phyloP scores from a whole-genome alignment of 2,113 vertebrate genomes.

The Limnothrissa miodon region DNA sequence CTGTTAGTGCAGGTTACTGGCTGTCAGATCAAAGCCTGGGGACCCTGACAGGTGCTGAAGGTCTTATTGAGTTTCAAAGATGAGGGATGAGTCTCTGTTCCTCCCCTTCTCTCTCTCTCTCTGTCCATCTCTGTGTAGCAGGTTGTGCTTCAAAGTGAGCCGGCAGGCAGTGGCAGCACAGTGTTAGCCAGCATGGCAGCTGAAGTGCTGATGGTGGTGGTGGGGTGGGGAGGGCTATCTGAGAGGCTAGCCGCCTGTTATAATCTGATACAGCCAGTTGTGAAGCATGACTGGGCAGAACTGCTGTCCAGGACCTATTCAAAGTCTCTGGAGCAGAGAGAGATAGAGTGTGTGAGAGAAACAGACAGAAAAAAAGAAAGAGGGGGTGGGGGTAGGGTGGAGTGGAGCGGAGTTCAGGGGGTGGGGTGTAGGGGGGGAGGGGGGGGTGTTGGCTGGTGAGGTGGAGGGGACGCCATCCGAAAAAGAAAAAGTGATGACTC shows the following conservation, averaged over 20 bases:
- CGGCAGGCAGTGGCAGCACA: neutral
- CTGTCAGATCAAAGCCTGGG: neutral
- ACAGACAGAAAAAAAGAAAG: neutral
- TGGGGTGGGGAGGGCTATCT: neutral
- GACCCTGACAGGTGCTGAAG: slow-evolving; percentile 37
- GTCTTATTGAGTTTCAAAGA: slow-evolving; percentile 14
- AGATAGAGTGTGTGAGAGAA: neutral
- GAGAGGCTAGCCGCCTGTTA: slow-evolving; percentile 38
- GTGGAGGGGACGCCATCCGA: slow-evolving; percentile 42
- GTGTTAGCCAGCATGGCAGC: slow-evolving; percentile 38
- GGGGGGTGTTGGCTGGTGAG: slow-evolving; percentile 18
- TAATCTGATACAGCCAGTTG: slow-evolving; percentile 42
- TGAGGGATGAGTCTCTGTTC: neutral
- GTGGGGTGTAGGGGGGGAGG: neutral
- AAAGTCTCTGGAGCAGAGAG: slow-evolving; percentile 15
- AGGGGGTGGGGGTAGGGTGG: neutral
- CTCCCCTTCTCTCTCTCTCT: neutral
- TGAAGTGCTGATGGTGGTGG: slow-evolving; percentile 34
- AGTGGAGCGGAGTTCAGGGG: no score
- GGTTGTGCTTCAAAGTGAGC: neutral
- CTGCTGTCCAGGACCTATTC: slow-evolving; percentile 54
- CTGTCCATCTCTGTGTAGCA: neutral
- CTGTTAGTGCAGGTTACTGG: slow-evolving; percentile 7
- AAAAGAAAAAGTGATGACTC: slow-evolving; percentile 78
- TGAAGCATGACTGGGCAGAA: slow-evolving; percentile 50